Percentiles rank a stretch among this genome's conserved stretches.
These are phyloP conservation scores for Rhopalosiphum maidis DNA, from an alignment of 1,140 invertebrate species.

Conservation along the genomic window DNA sequence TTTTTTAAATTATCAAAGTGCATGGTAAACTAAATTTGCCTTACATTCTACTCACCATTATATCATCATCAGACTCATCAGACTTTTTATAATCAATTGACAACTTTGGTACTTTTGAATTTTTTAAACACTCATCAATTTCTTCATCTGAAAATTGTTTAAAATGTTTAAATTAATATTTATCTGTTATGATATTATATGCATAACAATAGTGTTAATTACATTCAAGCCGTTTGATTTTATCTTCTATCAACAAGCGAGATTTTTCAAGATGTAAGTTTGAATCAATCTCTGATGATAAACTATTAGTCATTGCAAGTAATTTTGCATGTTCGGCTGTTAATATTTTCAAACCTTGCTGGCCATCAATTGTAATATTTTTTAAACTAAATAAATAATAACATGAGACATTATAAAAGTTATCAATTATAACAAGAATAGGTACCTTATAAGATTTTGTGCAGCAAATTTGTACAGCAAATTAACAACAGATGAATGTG, in stretches of 20 bases:
- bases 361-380: constrained; percentile 69
- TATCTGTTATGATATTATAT: neutral
- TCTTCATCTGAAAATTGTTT: constrained; percentile 28
- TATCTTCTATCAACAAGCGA: constrained; percentile 38
- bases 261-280: neutral
- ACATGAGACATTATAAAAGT: constrained; percentile 20
- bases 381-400: constrained; percentile 65
- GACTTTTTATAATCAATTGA: constrained; percentile 58
- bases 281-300: constrained; percentile 57
- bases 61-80: constrained; percentile 69
- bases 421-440: neutral
- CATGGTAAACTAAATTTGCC: neutral
- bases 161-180: neutral
- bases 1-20: neutral
- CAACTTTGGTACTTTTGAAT: constrained; percentile 63
- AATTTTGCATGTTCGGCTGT: constrained; percentile 76
- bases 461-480: constrained; percentile 86
- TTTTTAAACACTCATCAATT: constrained; percentile 63
- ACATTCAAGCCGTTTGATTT: constrained; percentile 50
- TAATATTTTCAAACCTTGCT: constrained; percentile 69
- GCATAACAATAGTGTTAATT: neutral
- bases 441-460: constrained; percentile 81
- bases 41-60: constrained; percentile 68
- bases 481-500: constrained; percentile 73
- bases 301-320: constrained; percentile 72